phyloP scores from a whole-genome alignment of 2,113 vertebrate species.

The Propithecus coquereli region DNA sequence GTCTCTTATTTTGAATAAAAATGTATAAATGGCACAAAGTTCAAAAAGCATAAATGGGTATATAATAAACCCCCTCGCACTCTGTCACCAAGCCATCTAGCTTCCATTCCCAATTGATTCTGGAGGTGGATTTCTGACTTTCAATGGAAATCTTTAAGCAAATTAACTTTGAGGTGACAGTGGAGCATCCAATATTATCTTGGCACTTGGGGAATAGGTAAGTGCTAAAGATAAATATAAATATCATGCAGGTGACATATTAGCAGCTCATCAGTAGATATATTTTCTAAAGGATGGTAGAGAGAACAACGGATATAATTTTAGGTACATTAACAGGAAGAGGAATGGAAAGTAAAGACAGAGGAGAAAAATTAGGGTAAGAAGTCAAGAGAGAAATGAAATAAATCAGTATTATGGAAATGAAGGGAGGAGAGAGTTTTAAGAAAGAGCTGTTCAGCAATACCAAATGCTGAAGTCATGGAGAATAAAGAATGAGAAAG shows the following conservation, averaged over 20 bases:
- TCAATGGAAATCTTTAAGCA: not conserved
- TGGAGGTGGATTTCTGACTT: not conserved
- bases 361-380: not conserved
- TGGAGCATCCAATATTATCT: not conserved
- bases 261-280: not conserved
- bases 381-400: not conserved
- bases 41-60: not conserved
- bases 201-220: not conserved
- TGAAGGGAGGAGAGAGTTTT: not conserved
- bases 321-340: not conserved
- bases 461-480: not conserved
- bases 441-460: not conserved
- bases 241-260: not conserved
- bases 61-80: not conserved
- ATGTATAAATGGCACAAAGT: not conserved
- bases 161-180: not conserved
- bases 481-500: not conserved
- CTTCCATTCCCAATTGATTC: not conserved
- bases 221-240: not conserved
- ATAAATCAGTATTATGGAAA: not conserved
- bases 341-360: slow-evolving; percentile 5
- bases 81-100: not conserved
- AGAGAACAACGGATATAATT: not conserved
- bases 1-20: not conserved
- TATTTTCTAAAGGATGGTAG: not conserved